phyloP scores from a whole-genome alignment of 2,113 vertebrate genomes.

The Otis tarda region DNA sequence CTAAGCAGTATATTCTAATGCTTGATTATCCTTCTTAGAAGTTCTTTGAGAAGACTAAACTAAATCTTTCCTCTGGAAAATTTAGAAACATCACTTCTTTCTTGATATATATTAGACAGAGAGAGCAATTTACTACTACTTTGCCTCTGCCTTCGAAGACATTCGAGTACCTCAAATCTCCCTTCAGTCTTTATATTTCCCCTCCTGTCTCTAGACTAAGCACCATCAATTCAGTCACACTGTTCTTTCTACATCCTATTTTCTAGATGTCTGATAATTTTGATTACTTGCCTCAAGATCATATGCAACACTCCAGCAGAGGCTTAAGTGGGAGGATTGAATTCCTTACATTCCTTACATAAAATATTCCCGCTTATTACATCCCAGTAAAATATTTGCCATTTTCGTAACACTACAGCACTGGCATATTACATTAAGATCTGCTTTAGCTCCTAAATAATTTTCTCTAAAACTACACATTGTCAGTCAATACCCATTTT shows the following conservation, averaged over 20 bases:
- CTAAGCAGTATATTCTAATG: not conserved
- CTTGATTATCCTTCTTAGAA: not conserved
- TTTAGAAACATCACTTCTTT: not conserved
- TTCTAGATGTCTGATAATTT: not conserved
- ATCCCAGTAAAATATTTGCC: not conserved
- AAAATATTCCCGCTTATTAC: not conserved
- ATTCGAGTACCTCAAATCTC: not conserved
- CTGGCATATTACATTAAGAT: not conserved
- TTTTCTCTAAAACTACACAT: not conserved
- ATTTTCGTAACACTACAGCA: not conserved
- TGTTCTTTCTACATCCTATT: not conserved
- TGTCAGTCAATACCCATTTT: not conserved
- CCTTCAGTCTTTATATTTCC: not conserved
- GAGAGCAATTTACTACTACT: not conserved
- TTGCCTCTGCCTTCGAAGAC: not conserved
- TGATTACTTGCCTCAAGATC: not conserved
- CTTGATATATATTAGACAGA: not conserved
- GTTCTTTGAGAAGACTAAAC: not conserved
- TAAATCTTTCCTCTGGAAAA: not conserved
- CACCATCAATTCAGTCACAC: not conserved
- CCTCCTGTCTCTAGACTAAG: not conserved
- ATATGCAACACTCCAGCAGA: not conserved
- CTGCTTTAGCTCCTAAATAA: not conserved
- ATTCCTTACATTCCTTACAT: not conserved
- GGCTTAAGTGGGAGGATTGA: not conserved